Evolutionary conservation across 2,113 vertebrate genomes (phyloP).

Genomic region (Ameiurus melas): DNA sequence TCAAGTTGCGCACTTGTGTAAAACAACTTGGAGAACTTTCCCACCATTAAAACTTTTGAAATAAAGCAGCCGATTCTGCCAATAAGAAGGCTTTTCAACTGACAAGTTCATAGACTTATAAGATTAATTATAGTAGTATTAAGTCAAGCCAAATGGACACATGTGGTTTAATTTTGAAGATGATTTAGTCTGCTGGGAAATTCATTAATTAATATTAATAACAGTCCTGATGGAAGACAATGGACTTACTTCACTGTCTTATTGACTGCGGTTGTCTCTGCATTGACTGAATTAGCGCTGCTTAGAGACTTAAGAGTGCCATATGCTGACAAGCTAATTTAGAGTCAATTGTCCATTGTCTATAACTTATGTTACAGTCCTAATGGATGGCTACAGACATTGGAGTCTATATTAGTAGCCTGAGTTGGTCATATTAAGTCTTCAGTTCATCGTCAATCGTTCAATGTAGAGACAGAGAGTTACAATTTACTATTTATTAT

Average conservation of each 20-base stretch:
- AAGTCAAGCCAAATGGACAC: neutral
- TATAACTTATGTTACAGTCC: constrained; percentile 2
- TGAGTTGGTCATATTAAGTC: constrained; percentile 6
- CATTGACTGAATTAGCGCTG: constrained; percentile 12
- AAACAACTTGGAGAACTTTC: neutral
- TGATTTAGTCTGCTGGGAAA: constrained; percentile 4
- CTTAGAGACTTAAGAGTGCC: neutral
- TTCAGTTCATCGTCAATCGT: neutral
- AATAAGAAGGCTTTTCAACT: neutral
- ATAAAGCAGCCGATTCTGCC: neutral
- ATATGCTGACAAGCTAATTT: constrained; percentile 26
- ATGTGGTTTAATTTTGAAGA: neutral
- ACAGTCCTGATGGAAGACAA: constrained; percentile 12
- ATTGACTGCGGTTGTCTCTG: neutral
- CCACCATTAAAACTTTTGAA: neutral
- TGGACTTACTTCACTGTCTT: neutral
- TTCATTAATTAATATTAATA: constrained; percentile 8
- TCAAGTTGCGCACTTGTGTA: neutral
- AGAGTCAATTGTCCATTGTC: constrained; percentile 8
- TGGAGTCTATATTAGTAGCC: neutral
- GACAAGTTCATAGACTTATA: neutral
- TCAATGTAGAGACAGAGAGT: neutral
- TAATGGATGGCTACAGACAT: constrained; percentile 13
- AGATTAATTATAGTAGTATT: neutral
- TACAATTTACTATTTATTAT: constrained; percentile 7